A percentile compares a stretch with the other conserved stretches of the same genome.
phyloP scores from a whole-genome alignment of 2,113 vertebrate genomes.

The Neopipo cinnamomea region DNA sequence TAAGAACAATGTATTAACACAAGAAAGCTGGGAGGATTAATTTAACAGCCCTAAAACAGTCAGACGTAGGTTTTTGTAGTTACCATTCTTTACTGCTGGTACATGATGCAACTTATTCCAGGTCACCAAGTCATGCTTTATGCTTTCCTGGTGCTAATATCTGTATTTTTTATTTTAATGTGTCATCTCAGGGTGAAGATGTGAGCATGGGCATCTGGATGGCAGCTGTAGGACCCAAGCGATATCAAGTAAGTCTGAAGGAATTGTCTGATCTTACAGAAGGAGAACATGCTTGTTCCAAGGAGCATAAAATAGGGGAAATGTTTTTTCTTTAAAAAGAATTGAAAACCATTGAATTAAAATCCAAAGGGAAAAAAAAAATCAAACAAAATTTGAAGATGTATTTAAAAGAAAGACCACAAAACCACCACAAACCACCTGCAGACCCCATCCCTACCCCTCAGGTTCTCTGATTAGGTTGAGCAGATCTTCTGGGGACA shows the following conservation, averaged over 20 bases:
- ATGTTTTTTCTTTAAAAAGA: background rate
- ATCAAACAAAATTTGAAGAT: background rate
- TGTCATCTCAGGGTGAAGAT: constrained; percentile 86
- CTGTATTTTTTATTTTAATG: background rate
- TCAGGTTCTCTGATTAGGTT: background rate
- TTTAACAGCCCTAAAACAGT: background rate
- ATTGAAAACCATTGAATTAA: background rate
- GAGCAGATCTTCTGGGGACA: background rate
- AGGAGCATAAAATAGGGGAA: background rate
- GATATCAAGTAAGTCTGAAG: constrained; percentile 78
- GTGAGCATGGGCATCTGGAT: constrained; percentile 99
- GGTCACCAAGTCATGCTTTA: background rate
- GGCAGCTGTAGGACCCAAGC: constrained; percentile 91
- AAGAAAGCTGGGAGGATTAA: background rate
- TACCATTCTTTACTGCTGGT: background rate
- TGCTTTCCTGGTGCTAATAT: background rate
- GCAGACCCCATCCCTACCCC: background rate
- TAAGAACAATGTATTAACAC: background rate
- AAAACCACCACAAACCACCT: background rate
- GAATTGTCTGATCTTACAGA: background rate
- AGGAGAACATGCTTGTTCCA: background rate
- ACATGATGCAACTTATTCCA: background rate
- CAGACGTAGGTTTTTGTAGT: background rate
- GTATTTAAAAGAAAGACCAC: background rate
- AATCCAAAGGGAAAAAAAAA: background rate